Base-by-base conservation (phyloP, 2,888 invertebrate genomes). In the Anorthoa munda region DNA sequence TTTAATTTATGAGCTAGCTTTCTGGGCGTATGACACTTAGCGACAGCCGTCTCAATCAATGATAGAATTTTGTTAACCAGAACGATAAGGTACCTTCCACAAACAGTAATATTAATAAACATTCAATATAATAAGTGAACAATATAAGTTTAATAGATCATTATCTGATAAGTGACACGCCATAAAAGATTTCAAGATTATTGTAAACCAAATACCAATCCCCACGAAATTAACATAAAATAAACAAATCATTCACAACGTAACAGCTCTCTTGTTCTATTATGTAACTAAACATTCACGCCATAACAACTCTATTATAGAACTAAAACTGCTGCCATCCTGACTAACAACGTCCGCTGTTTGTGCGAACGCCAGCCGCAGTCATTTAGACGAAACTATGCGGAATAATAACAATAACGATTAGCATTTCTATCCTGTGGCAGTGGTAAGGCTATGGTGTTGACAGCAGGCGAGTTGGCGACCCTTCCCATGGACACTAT, bases 311-410 rank as follows among this genome's bases (percentile, higher is more conserved):
- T 61, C 18, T 11, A 21, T 75, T 21, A 63, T 17, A 55, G 15
- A 46, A 45, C 26, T 23, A 59, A 53, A 60, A 51, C 26, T 21
- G 48, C 9, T 39, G 12, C 48, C 0, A 3, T 21, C 70, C 23
- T 46, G 0, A 21, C 50, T 11, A 63, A 82, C 15, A 51, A 58
- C 23, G 53, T 39, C 15, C 61, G n/a, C 31, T 48, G 21, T 66
- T 75, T 53, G 23, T 18, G n/a, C 39, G 5, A 46, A 75, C n/a
- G n/a, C 26, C 60, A 53, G 11, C 61, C 72, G 46, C 71, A 77
- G 70, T 53, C 21, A 64, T 80, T 78, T 53, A 53, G 4, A 82
- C 60, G 65, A 72, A 80, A 79, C 83, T 82, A 83, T 72, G 67
- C 56, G 12, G 67, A 50, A 66, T 66, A 46, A 64, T 79, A 65